These are phyloP conservation scores for Eubasilissa splendida DNA, from an alignment of 2,888 invertebrate genomes.

Conservation along the genomic window DNA sequence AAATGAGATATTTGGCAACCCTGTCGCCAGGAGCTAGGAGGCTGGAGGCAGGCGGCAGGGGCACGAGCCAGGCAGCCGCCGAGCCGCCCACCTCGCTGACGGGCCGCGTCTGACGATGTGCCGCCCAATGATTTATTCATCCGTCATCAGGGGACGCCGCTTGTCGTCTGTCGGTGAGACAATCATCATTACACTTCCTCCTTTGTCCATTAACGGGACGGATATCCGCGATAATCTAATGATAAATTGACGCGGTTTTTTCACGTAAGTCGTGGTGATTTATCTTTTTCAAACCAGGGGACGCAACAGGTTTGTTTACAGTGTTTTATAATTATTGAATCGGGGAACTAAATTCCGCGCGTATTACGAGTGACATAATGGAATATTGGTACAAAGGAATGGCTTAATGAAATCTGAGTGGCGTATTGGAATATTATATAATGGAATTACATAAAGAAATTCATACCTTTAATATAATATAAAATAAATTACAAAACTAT, in stretches of 20 bases:
- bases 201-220: slow-evolving; percentile 34
- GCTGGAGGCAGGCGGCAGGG: too few species aligned
- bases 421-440: too few species aligned
- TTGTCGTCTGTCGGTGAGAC: slow-evolving; percentile 41
- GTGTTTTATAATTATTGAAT: slow-evolving; percentile 3
- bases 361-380: too few species aligned
- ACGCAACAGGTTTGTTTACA: slow-evolving; percentile 23
- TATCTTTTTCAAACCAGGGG: slow-evolving; percentile 2
- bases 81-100: background rate
- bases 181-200: slow-evolving; percentile 37
- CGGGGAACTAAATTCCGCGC: background rate
- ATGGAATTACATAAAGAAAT: too few species aligned
- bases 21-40: background rate
- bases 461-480: too few species aligned
- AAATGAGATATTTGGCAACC: background rate
- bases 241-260: slow-evolving; percentile 35
- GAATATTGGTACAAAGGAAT: too few species aligned
- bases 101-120: background rate
- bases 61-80: background rate
- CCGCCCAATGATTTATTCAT: slow-evolving; percentile 36
- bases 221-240: slow-evolving; percentile 34
- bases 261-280: slow-evolving; percentile 23
- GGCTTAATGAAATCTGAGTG: too few species aligned
- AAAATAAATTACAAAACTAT: too few species aligned
- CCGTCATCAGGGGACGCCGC: slow-evolving; percentile 26